Evolutionary conservation across 2,888 invertebrate genomes (phyloP), one percentile per base, ranked within the genome.

Genomic region (Rhamphomyia laevipes): DNA sequence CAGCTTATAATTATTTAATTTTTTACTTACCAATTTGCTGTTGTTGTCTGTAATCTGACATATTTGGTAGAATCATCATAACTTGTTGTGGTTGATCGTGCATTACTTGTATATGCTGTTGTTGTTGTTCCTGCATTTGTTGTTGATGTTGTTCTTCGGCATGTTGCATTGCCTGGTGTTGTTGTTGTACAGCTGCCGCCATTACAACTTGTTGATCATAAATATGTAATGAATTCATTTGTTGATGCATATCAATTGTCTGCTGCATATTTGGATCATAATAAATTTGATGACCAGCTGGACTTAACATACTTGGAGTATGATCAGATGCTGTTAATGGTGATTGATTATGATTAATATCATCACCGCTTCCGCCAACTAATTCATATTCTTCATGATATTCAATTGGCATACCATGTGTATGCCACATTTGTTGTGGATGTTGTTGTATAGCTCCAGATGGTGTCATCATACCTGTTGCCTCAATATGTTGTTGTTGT

Each of bases 241-340:
- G 69, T 41, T 68, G 70, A 48, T 67, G 66, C 47, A 68, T 57
- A 37, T 68, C 67, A 3, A 58, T 30, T n/a, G 55, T 50, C 48
- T 54, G 52, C 42, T 66, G 67, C 46, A 66, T 56, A 52, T 67
- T 66, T 45, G 61, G 50, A 53, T 67, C 68, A 49, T 66, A 67
- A 16, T 52, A 49, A 5, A 69, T 63, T 48, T 64, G 60, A 58
- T 66, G 66, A 21, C 49, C 49, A 50, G 57, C 65, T 38, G 68
- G 68, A 57, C 68, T 69, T 33, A 69, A 49, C 63, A 69, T 64
- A 53, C 61, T 67, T 9, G 70, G 66, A 5, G 68, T 67, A 47
- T 69, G 66, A 5, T 63, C 61, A 3, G 67, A 65, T 15, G 62
- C 61, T 53, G 67, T 48, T 18, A 68, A 64, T 1, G 65, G 58